Evolutionary conservation across 2,888 invertebrate species (phyloP).

Genomic region (Adela reaumurella): DNA sequence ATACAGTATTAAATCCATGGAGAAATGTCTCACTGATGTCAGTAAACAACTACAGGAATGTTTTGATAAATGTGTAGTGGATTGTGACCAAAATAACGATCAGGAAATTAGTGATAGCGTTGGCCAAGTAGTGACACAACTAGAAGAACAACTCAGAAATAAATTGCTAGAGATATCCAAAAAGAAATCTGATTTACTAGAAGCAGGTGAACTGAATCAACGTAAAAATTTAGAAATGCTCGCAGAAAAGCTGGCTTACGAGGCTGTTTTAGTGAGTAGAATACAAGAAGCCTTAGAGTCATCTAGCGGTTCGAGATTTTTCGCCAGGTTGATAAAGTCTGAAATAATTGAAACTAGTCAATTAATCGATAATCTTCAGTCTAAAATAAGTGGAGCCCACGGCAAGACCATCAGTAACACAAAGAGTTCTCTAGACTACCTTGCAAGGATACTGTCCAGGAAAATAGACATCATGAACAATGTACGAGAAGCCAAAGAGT

Average conservation of each 20-base stretch:
- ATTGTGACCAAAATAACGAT: constrained; percentile 31
- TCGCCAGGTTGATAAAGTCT: constrained; percentile 61
- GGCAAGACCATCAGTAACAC: constrained; percentile 33
- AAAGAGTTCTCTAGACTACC: constrained; percentile 60
- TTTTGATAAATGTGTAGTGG: constrained; percentile 56
- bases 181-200: constrained; percentile 62
- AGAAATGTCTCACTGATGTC: constrained; percentile 61
- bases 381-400: constrained; percentile 59
- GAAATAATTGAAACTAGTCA: constrained; percentile 75
- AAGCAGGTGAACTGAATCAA: constrained; percentile 65
- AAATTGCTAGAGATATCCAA: constrained; percentile 68
- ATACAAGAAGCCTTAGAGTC: constrained; percentile 65
- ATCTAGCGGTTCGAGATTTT: constrained; percentile 53
- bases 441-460: constrained; percentile 72
- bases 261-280: constrained; percentile 68
- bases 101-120: constrained; percentile 47
- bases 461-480: constrained; percentile 53
- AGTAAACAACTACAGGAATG: constrained; percentile 59
- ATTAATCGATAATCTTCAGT: constrained; percentile 68
- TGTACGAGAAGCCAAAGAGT: constrained; percentile 21
- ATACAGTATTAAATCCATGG: constrained; percentile 60
- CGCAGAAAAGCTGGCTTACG: constrained; percentile 78
- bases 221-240: constrained; percentile 66
- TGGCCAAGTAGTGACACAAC: constrained; percentile 57
- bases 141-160: constrained; percentile 64